Evolutionary conservation across 2,797 vertebrate genomes (phyloP), one percentile per base, ranked within the genome.

Genomic region (Notolabrus celidotus): DNA sequence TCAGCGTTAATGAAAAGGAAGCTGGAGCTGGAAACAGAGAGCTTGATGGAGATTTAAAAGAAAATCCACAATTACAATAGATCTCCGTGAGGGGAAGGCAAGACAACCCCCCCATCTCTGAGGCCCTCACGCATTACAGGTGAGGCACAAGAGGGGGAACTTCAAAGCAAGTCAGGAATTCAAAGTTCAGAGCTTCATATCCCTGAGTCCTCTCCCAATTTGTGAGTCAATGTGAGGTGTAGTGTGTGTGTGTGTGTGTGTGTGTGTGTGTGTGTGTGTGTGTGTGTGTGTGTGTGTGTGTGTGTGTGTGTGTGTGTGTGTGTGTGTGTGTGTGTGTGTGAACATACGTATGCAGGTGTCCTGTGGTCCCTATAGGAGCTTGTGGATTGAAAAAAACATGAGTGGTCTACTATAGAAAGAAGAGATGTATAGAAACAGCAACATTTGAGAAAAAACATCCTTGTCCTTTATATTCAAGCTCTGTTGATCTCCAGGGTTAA

Each of bases 151-250:
- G 57, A 77, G 39, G 36, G 55, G 55, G 41, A 75, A 88, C 85
- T 80, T 91, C 82, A 89, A 90, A 91, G 86, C 62, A 20, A 64
- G 65, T 73, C 69, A 60, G 62, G 79, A 76, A 87, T 84, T 87
- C 67, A 65, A 56, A 84, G 80, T 86, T 84, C 79, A 80, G 80
- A 79, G 79, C 74, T 86, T 83, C 80, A 79, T 84, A n/a, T n/a
- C n/a, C n/a, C n/a, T n/a, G n/a, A n/a, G n/a, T n/a, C n/a, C n/a
- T n/a, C 85, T 82, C 43, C 62, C 54, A 77, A 84, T 90, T 86
- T 87, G 71, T 77, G 74, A 87, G 73, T 89, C 84, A 84, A 71
- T 82, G 79, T 20, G 57, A 36, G 46, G 15, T 20, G 15, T 8
- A 31, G 49, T 60, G 29, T 27, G 9, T 14, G 46, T 74, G 50